Evolutionary conservation across 1,140 invertebrate genomes (phyloP), one percentile per base, ranked within the genome.

Genomic region (Drosophila pandora): DNA sequence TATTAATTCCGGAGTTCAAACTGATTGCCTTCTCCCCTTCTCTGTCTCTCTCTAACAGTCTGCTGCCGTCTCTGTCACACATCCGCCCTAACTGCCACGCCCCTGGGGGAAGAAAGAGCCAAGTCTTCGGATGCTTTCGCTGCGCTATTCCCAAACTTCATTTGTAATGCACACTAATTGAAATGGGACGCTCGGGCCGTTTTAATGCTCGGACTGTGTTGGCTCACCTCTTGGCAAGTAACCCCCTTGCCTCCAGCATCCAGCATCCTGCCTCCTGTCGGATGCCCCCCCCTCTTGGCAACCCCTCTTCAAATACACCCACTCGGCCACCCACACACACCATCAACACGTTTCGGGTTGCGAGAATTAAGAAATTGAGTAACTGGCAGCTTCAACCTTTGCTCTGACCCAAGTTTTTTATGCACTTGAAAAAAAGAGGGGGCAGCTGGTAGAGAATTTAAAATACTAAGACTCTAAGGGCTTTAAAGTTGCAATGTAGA

Each of bases 141-240:
- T 71, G 62, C 62, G 78, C 74, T 87, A 87, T 87, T 87, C 82
- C 82, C 82, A 87, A 87, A 88, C 82, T 87, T 87, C 83, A 87
- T 87, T 87, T 87, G 82, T 87, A 87, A 87, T 87, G 83, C 82
- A 87, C 83, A 87, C 82, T 87, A 87, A 87, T 87, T 87, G 82
- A 87, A 87, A 87, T 87, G 82, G 82, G 83, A 87, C 74, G 78
- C 74, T 76, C 69, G 83, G 78, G 75, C 70, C 82, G 82, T 76
- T 87, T 87, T 87, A 87, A 87, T 88, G 82, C 82, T 56, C 77
- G 64, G 83, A 41, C 74, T 67, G 67, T 57, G 67, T 57, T 61
- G 58, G 34, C 34, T 60, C 58, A 63, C 59, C 55, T 67, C 47
- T 32, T 43, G 52, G 23, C 60, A 32, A 32, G n/a, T 37, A 7